Base-by-base conservation (phyloP, 2,113 vertebrate species). In the Psilopsiagon aymara region DNA sequence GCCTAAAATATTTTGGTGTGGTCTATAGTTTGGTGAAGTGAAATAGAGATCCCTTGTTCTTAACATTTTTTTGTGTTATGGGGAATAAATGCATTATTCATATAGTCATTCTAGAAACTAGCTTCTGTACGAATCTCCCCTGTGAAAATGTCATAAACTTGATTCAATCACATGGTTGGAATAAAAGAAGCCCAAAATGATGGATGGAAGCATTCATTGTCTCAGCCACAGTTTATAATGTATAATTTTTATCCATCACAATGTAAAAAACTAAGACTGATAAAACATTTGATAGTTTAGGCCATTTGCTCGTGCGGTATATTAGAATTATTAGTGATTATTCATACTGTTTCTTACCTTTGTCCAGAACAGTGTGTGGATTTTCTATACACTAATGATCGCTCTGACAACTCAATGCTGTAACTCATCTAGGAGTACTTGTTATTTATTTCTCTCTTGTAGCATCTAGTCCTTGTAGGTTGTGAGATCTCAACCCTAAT, bases 71-170 rank as follows among this genome's bases (percentile, higher is more conserved):
- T 83, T 82, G 20, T 89, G 94, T 96, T 93, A 44, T 43, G 47
- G 39, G 10, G 46, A 85, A 64, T 82, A 97, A 80, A 96, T 92
- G 17, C 44, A 39, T 82, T 51, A 80, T 37, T 94, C 71, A 77
- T 75, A 23, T 89, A 52, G 25, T 81, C 66, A 41, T 4, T 91
- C 46, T 75, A 59, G 63, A 35, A n/a, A 80, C 11, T 84, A 79
- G 39, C 21, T 86, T 95, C 53, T 11, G 17, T 67, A 63, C 35
- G 83, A 79, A 63, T 94, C 67, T 87, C 85, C 63, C 59, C 47
- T 94, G 77, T 81, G 37, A 84, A 70, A 66, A 21, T 90, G 71
- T 23, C 80, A 77, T 96, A 90, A 96, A 88, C 93, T 82, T 87
- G 53, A 81, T 94, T 95, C 91, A 11, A 46, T 96, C 92, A 82